These are phyloP conservation scores for Eulemur coronatus DNA, from an alignment of 2,797 vertebrate genomes.

Conservation along the genomic window DNA sequence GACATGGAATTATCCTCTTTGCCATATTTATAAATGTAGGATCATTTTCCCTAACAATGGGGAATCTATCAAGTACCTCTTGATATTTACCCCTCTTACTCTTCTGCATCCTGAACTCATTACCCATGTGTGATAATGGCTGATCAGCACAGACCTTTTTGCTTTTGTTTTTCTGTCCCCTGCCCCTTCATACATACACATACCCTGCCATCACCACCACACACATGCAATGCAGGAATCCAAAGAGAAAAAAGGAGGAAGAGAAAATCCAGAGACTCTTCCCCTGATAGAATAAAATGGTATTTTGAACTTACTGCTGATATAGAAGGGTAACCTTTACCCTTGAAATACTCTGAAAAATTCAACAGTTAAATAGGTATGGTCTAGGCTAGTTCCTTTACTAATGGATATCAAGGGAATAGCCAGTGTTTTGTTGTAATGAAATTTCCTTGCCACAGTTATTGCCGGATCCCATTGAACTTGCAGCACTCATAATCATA, in stretches of 20 bases:
- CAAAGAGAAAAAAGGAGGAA: background rate
- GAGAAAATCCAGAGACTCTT: background rate
- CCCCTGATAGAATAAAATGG: background rate
- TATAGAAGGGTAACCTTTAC: background rate
- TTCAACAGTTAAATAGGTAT: background rate
- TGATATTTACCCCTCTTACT: background rate
- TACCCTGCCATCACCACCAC: too few relatives aligned
- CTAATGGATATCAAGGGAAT: background rate
- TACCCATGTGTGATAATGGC: background rate
- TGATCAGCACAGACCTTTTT: background rate
- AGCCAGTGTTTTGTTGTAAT: background rate
- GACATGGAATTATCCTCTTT: background rate
- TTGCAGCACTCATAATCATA: background rate
- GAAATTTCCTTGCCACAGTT: background rate
- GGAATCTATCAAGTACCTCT: background rate
- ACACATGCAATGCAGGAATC: background rate
- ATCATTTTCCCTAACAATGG: background rate
- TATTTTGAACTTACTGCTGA: background rate
- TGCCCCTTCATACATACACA: background rate
- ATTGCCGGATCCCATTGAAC: background rate
- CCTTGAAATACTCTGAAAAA: slow-evolving; percentile 13
- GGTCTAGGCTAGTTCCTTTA: background rate
- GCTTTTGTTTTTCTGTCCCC: background rate
- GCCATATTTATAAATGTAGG: background rate
- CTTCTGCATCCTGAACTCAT: background rate